Evolutionary conservation across 2,888 invertebrate genomes (phyloP), one percentile per base, ranked within the genome.

Genomic region (Altica lythri): DNA sequence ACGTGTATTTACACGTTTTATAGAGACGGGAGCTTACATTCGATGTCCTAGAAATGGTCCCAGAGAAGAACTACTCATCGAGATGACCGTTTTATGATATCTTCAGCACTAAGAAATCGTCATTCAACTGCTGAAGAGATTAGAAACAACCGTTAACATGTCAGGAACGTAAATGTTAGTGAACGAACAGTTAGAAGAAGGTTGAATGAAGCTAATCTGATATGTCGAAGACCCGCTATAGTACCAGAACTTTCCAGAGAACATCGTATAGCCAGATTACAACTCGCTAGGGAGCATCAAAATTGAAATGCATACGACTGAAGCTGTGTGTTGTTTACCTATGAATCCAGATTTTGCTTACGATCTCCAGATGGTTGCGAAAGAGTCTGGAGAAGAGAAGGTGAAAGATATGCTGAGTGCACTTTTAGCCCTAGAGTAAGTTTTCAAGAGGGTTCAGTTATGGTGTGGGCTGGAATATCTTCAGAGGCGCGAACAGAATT

Each of bases 151-250:
- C 17, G 4, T 37, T 0, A 37, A 18, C 1, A 37, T 37, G n/a
- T n/a, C 37, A 37, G 37, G 18, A 18, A 37, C 37, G 37, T 37
- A 18, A 37, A n/a, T n/a, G n/a, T n/a, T n/a, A n/a, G n/a, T n/a
- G n/a, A n/a, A n/a, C n/a, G n/a, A n/a, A n/a, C n/a, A n/a, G n/a
- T n/a, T n/a, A n/a, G n/a, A n/a, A n/a, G n/a, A n/a, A n/a, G n/a
- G n/a, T n/a, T n/a, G n/a, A 37, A 22, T 22, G 22, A 22, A 22
- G 4, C 22, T 22, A 22, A 22, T 22, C 4, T 22, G 22, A 22
- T 4, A 22, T 22, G n/a, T 34, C 4, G 34, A 14, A 34, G 14
- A 34, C 6, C 34, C 2, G 14, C 34, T 34, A 1, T 4, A 34
- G 5, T 4, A 22, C 8, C 4, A 22, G 22, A 22, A 22, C 22